phyloP scores from a whole-genome alignment of 1,140 invertebrate genomes.

The Heterodera schachtii region DNA sequence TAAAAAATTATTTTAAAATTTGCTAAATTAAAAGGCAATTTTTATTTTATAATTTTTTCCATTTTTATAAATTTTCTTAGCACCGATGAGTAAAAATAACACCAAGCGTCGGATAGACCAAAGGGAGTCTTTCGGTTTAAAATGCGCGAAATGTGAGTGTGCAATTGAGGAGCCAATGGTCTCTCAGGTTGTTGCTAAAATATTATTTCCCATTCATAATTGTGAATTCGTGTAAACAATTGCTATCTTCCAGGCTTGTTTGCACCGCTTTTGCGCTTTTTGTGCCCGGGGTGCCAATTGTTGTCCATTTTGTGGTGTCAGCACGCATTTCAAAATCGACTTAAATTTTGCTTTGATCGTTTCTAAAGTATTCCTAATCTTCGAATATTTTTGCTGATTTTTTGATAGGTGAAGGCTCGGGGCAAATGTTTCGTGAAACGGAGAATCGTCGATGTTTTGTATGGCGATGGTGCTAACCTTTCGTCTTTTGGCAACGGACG shows the following conservation, averaged over 20 bases:
- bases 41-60: not conserved
- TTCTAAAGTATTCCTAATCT: not conserved
- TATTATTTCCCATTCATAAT: not conserved
- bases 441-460: slow-evolving; percentile 8
- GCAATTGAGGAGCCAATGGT: slow-evolving; percentile 7
- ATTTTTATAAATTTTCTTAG: no score
- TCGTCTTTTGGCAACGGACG: not conserved
- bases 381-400: not conserved
- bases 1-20: no score
- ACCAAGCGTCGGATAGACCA: not conserved
- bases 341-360: slow-evolving; percentile 11
- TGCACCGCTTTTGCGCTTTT: slow-evolving; percentile 26
- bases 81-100: not conserved
- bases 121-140: not conserved
- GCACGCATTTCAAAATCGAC: slow-evolving; percentile 21
- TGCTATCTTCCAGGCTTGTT: slow-evolving; percentile 5
- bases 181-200: slow-evolving; percentile 5
- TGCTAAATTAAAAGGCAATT: no score
- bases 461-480: not conserved
- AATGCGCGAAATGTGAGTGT: not conserved
- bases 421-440: not conserved
- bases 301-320: slow-evolving; percentile 21
- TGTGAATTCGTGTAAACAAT: not conserved
- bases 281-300: not conserved
- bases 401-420: not conserved